Evolutionary conservation across 2,888 invertebrate species (phyloP).

Genomic region (Hartigia nigra): DNA sequence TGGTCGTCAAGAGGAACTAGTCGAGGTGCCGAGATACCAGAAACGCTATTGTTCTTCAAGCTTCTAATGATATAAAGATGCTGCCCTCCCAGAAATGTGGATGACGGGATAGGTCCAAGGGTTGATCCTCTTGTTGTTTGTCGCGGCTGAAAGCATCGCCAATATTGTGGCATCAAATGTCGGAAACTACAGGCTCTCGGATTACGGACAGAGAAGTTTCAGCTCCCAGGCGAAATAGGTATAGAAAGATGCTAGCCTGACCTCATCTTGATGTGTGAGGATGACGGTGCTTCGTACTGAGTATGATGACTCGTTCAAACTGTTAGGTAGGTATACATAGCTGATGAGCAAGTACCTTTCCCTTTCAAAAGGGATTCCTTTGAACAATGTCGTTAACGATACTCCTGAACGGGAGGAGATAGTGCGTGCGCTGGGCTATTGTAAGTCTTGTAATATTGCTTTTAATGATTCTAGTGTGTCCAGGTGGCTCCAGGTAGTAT

Average conservation of each 20-base stretch:
- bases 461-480: not conserved
- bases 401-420: slow-evolving; percentile 1
- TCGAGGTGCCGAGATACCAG: not conserved
- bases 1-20: not conserved
- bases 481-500: not conserved
- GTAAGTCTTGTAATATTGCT: not conserved
- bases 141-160: slow-evolving; percentile 47
- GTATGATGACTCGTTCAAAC: not conserved
- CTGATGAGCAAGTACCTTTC: not conserved
- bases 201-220: not conserved
- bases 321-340: not conserved
- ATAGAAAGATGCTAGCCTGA: not conserved
- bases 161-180: slow-evolving; percentile 48
- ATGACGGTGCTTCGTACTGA: not conserved
- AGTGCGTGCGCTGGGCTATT: slow-evolving; percentile 2
- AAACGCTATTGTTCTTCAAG: not conserved
- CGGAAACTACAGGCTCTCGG: slow-evolving; percentile 8
- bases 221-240: not conserved
- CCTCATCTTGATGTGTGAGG: not conserved
- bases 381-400: slow-evolving; percentile 3
- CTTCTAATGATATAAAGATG: not conserved
- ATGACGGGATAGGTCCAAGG: slow-evolving; percentile 17
- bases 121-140: slow-evolving; percentile 30
- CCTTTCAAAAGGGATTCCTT: slow-evolving; percentile 3
- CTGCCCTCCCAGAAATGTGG: not conserved